phyloP scores from a whole-genome alignment of 2,888 invertebrate genomes.

The Axea sp. region DNA sequence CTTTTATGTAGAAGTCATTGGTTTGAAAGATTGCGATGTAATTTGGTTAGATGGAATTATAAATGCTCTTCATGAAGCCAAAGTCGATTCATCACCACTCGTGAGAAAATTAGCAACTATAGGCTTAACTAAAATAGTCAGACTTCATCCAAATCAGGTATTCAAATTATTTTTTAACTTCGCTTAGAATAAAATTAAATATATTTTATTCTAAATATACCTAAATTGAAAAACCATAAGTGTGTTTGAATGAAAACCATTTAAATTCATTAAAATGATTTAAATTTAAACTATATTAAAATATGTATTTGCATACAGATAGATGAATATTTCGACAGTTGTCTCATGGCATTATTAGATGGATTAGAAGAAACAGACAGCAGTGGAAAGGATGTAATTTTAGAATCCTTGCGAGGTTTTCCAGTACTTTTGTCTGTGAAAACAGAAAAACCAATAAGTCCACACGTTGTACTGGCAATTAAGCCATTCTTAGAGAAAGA shows the following conservation, averaged over 20 bases:
- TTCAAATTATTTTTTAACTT: no score
- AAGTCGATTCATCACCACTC: conserved; percentile 72
- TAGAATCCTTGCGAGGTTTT: conserved; percentile 73
- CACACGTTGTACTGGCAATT: conserved; percentile 72
- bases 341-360: conserved; percentile 71
- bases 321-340: conserved; percentile 73
- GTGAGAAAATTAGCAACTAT: conserved; percentile 73
- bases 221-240: no score
- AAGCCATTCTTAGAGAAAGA: conserved; percentile 76
- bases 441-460: conserved; percentile 70
- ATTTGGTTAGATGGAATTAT: conserved; percentile 75
- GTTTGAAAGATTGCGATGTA: conserved; percentile 67
- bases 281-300: no score
- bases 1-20: conserved; percentile 72
- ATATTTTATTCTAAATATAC: conserved; percentile 6
- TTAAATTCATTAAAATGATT: no score
- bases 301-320: conserved; percentile 66
- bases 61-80: conserved; percentile 72
- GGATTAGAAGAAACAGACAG: conserved; percentile 73
- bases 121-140: conserved; percentile 72
- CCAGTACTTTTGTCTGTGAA: conserved; percentile 69
- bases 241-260: no score
- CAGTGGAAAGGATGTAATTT: conserved; percentile 71
- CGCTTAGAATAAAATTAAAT: no score
- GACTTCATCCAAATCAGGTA: conserved; percentile 70